These are phyloP conservation scores for Epicauta chinensis DNA, from an alignment of 1,140 invertebrate genomes.

Conservation along the genomic window DNA sequence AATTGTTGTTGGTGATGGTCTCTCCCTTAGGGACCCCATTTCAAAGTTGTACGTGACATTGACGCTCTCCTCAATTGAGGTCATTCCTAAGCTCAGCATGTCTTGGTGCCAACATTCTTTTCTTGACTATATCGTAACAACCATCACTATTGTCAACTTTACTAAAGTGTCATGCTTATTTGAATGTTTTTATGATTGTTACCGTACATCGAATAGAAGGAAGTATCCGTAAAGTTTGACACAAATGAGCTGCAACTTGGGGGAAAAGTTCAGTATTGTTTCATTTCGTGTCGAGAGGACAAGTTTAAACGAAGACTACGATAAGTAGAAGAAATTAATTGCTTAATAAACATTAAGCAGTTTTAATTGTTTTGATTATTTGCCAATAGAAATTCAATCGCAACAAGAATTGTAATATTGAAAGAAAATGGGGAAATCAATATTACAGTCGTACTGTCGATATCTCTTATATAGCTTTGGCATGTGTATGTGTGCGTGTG, in stretches of 20 bases:
- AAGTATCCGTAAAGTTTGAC: slow-evolving; percentile 4
- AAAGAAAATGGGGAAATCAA: no score
- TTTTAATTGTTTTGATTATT: no score
- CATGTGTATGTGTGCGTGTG: background rate
- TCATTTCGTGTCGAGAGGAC: background rate
- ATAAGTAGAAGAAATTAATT: background rate
- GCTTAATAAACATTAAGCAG: no score
- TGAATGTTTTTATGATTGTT: slow-evolving; percentile 21
- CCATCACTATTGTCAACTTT: slow-evolving; percentile 18
- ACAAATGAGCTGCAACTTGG: slow-evolving; percentile 6
- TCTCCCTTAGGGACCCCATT: slow-evolving; percentile 6
- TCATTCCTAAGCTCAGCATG: slow-evolving; percentile 24
- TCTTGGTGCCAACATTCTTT: slow-evolving; percentile 15
- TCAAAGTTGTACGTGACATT: slow-evolving; percentile 21
- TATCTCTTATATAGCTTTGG: no score
- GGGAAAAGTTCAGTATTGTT: slow-evolving; percentile 3
- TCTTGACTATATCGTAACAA: slow-evolving; percentile 2
- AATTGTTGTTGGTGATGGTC: no score
- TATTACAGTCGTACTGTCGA: no score
- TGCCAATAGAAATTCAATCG: no score
- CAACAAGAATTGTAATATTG: no score
- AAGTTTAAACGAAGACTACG: background rate
- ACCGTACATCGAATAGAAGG: slow-evolving; percentile 10
- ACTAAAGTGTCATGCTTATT: slow-evolving; percentile 21
- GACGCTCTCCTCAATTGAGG: slow-evolving; percentile 20